Percentiles rank a stretch among this genome's conserved stretches.
Conservation (phyloP, 2,888 invertebrate species). For the Nesidiocoris tenuis region DNA sequence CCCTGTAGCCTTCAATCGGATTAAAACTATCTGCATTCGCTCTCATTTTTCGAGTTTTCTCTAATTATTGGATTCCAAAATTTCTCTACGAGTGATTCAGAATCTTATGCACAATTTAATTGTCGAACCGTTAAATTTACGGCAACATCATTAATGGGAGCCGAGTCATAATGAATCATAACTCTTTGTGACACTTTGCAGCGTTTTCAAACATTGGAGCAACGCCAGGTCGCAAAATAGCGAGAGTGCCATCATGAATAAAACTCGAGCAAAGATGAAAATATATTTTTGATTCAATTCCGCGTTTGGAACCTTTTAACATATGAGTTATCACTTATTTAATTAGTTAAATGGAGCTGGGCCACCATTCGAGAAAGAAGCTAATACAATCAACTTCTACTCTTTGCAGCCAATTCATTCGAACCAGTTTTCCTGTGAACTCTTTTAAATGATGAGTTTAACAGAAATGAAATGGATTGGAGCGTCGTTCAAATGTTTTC, state of each 20-base stretch:
- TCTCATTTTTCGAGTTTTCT: too few relatives aligned
- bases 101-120: too few relatives aligned
- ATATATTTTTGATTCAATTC: not conserved
- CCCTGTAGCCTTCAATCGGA: too few relatives aligned
- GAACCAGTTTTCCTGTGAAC: constrained; percentile 1
- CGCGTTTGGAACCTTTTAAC: not conserved
- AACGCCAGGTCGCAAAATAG: not conserved
- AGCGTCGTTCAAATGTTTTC: constrained; percentile 1
- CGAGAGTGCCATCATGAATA: not conserved
- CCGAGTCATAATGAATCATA: too few relatives aligned
- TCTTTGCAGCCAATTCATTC: not conserved
- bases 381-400: not conserved
- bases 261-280: not conserved
- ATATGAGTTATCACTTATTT: not conserved
- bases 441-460: constrained; percentile 6
- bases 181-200: too few relatives aligned
- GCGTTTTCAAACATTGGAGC: not conserved
- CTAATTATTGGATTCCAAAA: too few relatives aligned
- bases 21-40: too few relatives aligned
- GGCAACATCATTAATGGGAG: too few relatives aligned
- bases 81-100: too few relatives aligned
- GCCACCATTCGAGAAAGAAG: not conserved
- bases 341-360: not conserved
- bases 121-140: too few relatives aligned
- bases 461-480: constrained; percentile 11